A percentile compares a stretch with the other conserved stretches of the same genome.
Conservation (phyloP, 2,888 invertebrate genomes). For the Lucinisca nassula region DNA sequence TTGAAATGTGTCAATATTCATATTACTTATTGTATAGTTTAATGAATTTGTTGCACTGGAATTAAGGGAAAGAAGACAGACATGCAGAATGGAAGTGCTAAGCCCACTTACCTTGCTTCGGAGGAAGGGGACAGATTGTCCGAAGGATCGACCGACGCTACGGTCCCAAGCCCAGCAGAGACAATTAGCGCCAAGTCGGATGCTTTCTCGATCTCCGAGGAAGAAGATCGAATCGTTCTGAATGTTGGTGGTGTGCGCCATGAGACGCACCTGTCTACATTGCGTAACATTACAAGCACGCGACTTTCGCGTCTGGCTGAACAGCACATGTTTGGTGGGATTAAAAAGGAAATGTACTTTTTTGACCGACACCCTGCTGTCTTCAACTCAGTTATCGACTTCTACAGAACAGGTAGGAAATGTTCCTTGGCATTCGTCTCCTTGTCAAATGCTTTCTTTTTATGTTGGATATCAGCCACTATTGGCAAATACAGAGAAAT, state of each 20-base stretch:
- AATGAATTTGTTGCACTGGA: background rate
- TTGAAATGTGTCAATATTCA: background rate
- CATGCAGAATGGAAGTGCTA: constrained; percentile 57
- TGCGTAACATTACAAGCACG: constrained; percentile 84
- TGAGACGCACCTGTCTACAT: constrained; percentile 85
- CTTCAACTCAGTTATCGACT: constrained; percentile 87
- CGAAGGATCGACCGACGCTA: constrained; percentile 28
- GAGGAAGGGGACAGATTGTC: constrained; percentile 61
- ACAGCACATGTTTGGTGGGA: constrained; percentile 76
- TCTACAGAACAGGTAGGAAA: constrained; percentile 85
- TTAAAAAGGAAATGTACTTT: constrained; percentile 84
- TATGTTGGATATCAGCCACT: too few relatives aligned
- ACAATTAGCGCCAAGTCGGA: constrained; percentile 55
- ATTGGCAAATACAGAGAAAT: too few relatives aligned
- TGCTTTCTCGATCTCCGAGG: constrained; percentile 50
- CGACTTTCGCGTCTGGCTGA: constrained; percentile 84
- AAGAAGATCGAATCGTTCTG: constrained; percentile 80
- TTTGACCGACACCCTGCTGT: constrained; percentile 87
- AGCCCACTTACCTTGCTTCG: constrained; percentile 64
- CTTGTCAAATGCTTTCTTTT: too few relatives aligned
- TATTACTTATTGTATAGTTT: background rate
- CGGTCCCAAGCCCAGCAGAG: constrained; percentile 43
- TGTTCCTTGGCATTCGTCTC: too few relatives aligned
- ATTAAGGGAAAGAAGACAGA: constrained; percentile 12
- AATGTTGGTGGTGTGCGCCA: constrained; percentile 87